Evolutionary conservation across 1,140 invertebrate genomes (phyloP), one percentile per base, ranked within the genome.

Genomic region (Ceratoteleas bidentatus): DNA sequence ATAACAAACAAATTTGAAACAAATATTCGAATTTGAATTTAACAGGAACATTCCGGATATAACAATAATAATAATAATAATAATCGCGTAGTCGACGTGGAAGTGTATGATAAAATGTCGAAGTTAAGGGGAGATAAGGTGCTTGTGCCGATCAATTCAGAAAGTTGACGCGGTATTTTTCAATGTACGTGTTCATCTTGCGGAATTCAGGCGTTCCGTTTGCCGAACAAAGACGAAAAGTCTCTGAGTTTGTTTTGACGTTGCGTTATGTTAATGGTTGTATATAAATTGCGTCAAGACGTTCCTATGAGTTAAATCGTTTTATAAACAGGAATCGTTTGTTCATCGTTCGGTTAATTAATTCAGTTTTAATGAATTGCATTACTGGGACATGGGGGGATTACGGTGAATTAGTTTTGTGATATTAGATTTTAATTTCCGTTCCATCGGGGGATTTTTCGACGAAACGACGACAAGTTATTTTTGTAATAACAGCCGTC

Each of bases 101-200:
- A 83, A 84, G 80, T 88, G 85, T 84, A 83, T 75, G 65, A 86
- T 85, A 70, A 75, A 6, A 56, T 72, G 62, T 56, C n/a, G 34
- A 58, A 56, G 60, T 80, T 81, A 61, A 72, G 10, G 10, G 10
- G 10, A 40, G 10, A 40, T 11, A 40, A 66, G 81, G 81, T 87
- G 85, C 85, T 87, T 86, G 16, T 58, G 33, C 62, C 61, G 58
- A 57, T 80, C 45, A 64, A 33, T 69, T 45, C 40, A 61, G 62
- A 50, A 47, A 15, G 14, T 68, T 70, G 52, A 70, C 38, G 36
- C 69, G 49, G 36, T 70, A 81, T 75, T 81, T 69, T 81, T 60
- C 53, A 75, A 75, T 54, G 10, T 70, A 75, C 50, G 47, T 52
- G 52, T 50, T 76, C 40, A 50, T 62, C 40, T 52, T 66, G 14